Conservation (phyloP, 2,797 vertebrate genomes). For the Sebastes variabilis region DNA sequence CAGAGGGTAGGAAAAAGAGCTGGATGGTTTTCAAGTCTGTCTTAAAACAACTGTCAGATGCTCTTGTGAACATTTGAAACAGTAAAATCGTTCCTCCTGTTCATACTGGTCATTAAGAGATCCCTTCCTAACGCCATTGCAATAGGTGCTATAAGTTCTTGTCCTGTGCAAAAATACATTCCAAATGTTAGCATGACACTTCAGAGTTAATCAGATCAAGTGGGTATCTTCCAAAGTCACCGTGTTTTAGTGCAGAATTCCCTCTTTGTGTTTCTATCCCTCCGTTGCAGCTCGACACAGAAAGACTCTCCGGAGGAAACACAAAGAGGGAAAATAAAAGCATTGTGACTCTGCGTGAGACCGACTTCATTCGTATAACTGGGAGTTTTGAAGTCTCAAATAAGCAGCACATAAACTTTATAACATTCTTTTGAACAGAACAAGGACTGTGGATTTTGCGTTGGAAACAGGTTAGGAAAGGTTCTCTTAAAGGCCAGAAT, state of each 20-base stretch:
- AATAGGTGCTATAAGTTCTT: neutral
- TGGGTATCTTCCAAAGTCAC: neutral
- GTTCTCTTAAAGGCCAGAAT: neutral
- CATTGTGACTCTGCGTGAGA: neutral
- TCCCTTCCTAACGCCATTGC: neutral
- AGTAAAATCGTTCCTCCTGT: neutral
- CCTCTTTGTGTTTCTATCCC: neutral
- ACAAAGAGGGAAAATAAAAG: neutral
- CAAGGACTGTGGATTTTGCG: neutral
- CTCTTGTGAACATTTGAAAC: no score
- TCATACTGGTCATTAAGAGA: neutral
- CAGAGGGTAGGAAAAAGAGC: neutral
- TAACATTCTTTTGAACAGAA: neutral
- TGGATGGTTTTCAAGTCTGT: neutral
- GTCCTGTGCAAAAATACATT: neutral
- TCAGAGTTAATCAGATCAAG: neutral
- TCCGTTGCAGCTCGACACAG: neutral
- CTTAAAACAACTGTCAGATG: neutral
- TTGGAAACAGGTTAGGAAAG: neutral
- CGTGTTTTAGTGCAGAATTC: neutral
- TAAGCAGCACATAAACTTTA: neutral
- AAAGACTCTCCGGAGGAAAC: neutral
- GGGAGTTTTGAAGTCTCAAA: neutral
- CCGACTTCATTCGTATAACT: neutral
- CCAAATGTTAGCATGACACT: neutral